Conservation (phyloP, 1,140 invertebrate species). For the Rhagoletis pomonella region DNA sequence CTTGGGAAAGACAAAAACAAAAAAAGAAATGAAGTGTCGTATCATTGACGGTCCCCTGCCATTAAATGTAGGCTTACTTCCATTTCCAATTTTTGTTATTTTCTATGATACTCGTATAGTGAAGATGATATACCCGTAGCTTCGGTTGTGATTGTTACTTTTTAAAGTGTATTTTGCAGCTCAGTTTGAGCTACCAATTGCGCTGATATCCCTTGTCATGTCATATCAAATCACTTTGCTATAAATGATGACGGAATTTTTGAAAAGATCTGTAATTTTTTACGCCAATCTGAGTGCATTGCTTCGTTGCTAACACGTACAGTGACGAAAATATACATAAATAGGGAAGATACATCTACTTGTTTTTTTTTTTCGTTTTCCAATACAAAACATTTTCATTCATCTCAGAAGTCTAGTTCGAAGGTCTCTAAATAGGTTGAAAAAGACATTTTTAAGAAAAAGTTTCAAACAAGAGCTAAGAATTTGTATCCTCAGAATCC, state of each 20-base stretch:
- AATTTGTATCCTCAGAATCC: too few relatives aligned
- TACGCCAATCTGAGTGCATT: too few relatives aligned
- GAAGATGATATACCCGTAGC: not conserved
- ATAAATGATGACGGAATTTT: not conserved
- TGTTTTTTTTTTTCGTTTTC: too few relatives aligned
- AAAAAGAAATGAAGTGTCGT: not conserved
- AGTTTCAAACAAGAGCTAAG: too few relatives aligned
- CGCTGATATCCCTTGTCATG: not conserved
- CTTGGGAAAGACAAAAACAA: not conserved
- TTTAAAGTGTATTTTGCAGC: not conserved
- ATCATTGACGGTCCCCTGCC: not conserved
- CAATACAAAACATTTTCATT: too few relatives aligned
- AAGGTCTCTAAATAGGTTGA: too few relatives aligned
- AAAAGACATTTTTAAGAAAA: too few relatives aligned
- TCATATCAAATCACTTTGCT: not conserved
- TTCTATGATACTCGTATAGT: not conserved
- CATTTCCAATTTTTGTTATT: not conserved
- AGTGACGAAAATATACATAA: too few relatives aligned
- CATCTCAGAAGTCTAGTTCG: too few relatives aligned
- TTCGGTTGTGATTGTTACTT: not conserved
- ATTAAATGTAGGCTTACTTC: not conserved
- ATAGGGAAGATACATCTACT: too few relatives aligned
- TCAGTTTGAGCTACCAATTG: not conserved
- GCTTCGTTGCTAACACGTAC: too few relatives aligned
- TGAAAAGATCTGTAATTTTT: not conserved